Base-by-base conservation (phyloP, 2,113 vertebrate species). In the Pagrus major region DNA sequence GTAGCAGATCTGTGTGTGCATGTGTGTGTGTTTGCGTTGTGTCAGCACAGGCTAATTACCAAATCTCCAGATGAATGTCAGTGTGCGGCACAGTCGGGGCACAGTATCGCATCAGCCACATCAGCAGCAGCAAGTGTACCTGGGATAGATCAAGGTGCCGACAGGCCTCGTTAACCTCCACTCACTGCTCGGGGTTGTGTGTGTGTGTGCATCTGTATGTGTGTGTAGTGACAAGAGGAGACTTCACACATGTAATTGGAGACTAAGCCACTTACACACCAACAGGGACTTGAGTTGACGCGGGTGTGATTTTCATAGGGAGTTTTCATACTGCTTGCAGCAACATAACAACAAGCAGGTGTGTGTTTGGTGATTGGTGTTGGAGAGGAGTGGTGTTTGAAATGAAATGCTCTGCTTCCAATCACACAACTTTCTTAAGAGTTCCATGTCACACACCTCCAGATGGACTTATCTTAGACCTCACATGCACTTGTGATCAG, bases 221-320 rank as follows among this genome's bases (percentile, higher is more conserved):
- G 56, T 49, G 52, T 44, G 64, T n/a, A 37, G n/a, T 16, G 20
- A 60, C 52, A 63, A 23, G 10, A 58, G 31, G 81, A 88, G 90
- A 80, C 88, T 89, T 94, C 86, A 90, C 90, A 93, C 86, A 44
- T 91, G 90, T 94, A 91, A 93, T 91, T 93, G 92, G 89, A 92
- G 76, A 88, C 65, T 68, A 78, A 78, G 85, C 70, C 74, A 84
- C 80, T 89, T 89, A 88, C 70, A 49, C 71, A 63, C 18, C 54
- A 29, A 73, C 69, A 47, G 73, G 46, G 82, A 87, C 71, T 85
- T 71, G 39, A 80, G 60, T 42, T 12, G 6, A 18, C 5, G 55
- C 46, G n/a, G 42, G 79, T 87, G 71, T 83, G 74, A 81, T 66
- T 87, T 86, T 84, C 73, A 65, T 74, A 42, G 76, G 47, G 80